These are phyloP conservation scores for Mirza zaza DNA, from an alignment of 2,113 vertebrate genomes.

Conservation along the genomic window DNA sequence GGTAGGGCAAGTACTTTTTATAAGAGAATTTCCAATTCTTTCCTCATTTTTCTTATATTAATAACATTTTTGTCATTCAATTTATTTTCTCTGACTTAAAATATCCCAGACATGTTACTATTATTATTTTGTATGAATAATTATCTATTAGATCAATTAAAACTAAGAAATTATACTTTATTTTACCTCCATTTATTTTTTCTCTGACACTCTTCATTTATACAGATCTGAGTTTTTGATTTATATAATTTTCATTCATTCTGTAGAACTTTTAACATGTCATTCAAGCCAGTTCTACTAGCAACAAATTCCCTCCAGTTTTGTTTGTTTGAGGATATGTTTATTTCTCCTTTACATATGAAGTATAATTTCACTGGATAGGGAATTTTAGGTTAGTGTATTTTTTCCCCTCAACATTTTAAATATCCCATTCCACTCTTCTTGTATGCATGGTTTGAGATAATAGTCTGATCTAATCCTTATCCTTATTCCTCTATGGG, in stretches of 20 bases:
- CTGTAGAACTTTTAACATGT: neutral
- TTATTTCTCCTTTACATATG: neutral
- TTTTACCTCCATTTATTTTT: neutral
- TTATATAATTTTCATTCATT: neutral
- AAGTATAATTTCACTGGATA: neutral
- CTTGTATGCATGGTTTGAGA: neutral
- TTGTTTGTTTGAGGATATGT: neutral
- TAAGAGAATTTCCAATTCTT: neutral
- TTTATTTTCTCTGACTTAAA: neutral
- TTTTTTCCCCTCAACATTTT: neutral
- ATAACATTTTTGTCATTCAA: neutral
- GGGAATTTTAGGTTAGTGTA: too few species aligned
- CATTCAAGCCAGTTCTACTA: neutral
- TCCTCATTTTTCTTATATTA: neutral
- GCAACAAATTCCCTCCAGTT: neutral
- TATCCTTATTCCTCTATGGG: neutral
- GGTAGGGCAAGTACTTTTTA: neutral
- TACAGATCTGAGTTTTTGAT: neutral
- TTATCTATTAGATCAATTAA: neutral
- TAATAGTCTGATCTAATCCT: neutral
- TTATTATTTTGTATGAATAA: neutral
- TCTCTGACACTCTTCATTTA: neutral
- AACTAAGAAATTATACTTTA: neutral
- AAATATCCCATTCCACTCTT: neutral
- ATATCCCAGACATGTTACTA: neutral